Evolutionary conservation across 2,113 vertebrate species (phyloP).

Genomic region (human (Homo sapiens)): GRCh38 chr5:53867501-53868000

Average conservation of each 20-base stretch:
- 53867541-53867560: not conserved
- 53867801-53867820: not conserved
- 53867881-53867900: not conserved
- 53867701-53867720: not conserved
- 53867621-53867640: not conserved
- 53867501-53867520: not conserved
- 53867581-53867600: too few relatives aligned
- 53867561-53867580: not conserved
- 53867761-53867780: not conserved
- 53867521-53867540: not conserved
- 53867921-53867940: too few relatives aligned
- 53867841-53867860: not conserved
- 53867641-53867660: not conserved
- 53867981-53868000: too few relatives aligned
- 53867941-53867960: too few relatives aligned
- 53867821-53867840: not conserved
- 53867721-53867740: not conserved
- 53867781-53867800: not conserved
- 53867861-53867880: not conserved
- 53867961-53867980: too few relatives aligned
- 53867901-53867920: rapidly evolving
- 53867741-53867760: too few relatives aligned
- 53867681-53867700: not conserved
- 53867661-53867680: not conserved
- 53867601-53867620: not conserved